Evolutionary conservation across 1,140 invertebrate genomes (phyloP).

Genomic region (Camponotus pennsylvanicus): DNA sequence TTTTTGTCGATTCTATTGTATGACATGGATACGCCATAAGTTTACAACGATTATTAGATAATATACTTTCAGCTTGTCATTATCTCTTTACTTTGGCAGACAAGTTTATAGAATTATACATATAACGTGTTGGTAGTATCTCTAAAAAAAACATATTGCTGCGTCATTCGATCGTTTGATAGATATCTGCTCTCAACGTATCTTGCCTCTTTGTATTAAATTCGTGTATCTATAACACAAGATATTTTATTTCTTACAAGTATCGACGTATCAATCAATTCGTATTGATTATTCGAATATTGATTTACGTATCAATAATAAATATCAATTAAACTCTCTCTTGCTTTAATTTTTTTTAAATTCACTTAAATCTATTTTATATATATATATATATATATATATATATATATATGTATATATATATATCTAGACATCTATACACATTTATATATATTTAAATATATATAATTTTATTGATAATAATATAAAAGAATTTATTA

Average conservation of each 20-base stretch:
- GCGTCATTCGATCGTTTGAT: constrained; percentile 29
- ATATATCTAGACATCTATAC: no score
- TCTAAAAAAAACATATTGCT: constrained; percentile 4
- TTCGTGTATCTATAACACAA: background rate
- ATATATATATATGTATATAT: no score
- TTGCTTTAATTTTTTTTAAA: background rate
- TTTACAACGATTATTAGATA: constrained; percentile 24
- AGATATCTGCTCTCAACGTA: constrained; percentile 35
- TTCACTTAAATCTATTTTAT: background rate
- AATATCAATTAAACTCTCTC: background rate
- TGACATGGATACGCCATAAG: background rate
- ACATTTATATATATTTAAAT: background rate
- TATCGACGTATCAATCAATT: background rate
- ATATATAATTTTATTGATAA: background rate
- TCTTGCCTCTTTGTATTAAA: constrained; percentile 11
- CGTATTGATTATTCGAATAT: background rate
- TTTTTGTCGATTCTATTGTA: background rate
- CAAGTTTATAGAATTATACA: constrained; percentile 6
- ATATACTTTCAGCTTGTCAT: background rate
- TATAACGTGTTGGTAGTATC: background rate
- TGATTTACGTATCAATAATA: constrained; percentile 1
- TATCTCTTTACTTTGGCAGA: background rate
- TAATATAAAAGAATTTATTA: background rate
- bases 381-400: no score
- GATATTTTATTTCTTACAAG: background rate